Percentiles rank a stretch among this genome's conserved stretches.
Evolutionary conservation across 2,888 invertebrate species (phyloP).

Genomic region (Ramazzottius varieornatus): DNA sequence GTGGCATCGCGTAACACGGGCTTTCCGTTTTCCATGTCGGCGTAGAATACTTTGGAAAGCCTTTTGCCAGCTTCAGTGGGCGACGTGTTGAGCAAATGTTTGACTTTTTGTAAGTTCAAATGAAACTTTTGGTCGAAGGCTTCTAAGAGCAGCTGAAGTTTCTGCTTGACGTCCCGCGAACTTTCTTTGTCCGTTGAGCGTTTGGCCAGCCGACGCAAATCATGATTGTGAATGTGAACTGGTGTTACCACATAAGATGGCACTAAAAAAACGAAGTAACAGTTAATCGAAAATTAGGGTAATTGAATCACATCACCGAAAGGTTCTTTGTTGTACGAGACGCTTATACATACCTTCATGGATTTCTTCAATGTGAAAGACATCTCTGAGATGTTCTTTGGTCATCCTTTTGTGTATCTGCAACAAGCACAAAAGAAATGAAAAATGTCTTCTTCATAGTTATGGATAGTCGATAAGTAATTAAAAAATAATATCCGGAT

Average conservation of each 20-base stretch:
- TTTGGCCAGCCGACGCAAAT: neutral
- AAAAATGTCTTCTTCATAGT: no score
- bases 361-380: slow-evolving; percentile 56
- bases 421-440: slow-evolving; percentile 22
- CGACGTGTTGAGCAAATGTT: neutral
- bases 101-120: neutral
- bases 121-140: neutral
- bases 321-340: neutral
- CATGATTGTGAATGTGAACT: neutral
- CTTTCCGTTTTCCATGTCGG: neutral
- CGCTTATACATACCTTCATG: slow-evolving; percentile 31
- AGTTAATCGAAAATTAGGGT: neutral
- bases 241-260: neutral
- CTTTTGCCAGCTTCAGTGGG: neutral
- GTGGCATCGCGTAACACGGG: neutral
- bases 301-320: neutral
- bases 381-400: slow-evolving; percentile 44
- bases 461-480: no score
- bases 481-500: no score
- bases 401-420: slow-evolving; percentile 76
- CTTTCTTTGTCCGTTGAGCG: neutral
- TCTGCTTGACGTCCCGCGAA: neutral
- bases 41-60: neutral
- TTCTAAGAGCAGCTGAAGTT: neutral
- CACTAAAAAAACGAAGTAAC: neutral